phyloP scores from a whole-genome alignment of 2,113 vertebrate species.

The Acinonyx jubatus region DNA sequence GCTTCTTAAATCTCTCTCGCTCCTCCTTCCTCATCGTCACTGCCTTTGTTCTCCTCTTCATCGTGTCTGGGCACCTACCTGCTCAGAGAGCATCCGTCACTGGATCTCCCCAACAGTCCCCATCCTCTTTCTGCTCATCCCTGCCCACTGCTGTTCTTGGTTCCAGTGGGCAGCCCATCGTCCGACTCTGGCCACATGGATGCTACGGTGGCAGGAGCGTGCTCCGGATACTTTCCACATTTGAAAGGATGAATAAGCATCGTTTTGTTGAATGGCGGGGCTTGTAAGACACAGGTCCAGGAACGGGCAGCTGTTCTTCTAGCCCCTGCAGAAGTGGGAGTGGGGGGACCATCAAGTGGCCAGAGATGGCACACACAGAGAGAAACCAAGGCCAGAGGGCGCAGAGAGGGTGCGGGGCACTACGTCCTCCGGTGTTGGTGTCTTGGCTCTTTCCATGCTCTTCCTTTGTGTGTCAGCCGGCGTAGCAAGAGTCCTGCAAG shows the following conservation, averaged over 20 bases:
- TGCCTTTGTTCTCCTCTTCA: accelerated
- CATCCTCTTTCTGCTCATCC: background rate
- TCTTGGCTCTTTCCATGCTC: background rate
- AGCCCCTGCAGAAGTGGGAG: background rate
- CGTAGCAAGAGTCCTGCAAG: background rate
- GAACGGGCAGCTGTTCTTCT: background rate
- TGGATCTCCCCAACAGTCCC: accelerated
- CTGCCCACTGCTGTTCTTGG: background rate
- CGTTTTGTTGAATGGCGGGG: too few species aligned
- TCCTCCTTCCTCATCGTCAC: background rate
- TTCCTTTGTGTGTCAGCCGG: accelerated
- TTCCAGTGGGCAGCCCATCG: background rate
- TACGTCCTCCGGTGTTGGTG: background rate
- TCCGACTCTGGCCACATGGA: background rate
- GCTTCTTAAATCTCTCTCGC: background rate
- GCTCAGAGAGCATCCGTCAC: background rate
- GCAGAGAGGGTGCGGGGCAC: too few species aligned
- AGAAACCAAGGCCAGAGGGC: background rate
- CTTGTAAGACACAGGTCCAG: background rate
- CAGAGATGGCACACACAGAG: background rate
- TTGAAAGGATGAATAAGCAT: background rate
- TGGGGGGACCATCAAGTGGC: background rate
- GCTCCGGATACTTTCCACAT: background rate
- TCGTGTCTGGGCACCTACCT: accelerated
- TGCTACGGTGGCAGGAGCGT: background rate